Base-by-base conservation (phyloP, 1,140 invertebrate genomes). In the Pectinophora gossypiella region DNA sequence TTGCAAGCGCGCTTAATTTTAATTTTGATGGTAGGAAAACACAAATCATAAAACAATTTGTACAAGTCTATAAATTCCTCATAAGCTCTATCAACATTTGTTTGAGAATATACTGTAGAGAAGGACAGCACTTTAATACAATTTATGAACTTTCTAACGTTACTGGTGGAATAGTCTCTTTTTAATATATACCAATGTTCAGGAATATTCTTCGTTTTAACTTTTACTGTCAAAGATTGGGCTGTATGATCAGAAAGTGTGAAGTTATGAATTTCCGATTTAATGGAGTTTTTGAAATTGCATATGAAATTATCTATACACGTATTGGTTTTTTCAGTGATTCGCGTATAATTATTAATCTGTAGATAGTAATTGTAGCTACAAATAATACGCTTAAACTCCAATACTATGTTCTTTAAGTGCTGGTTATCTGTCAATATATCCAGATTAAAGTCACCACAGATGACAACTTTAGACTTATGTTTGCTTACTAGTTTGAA, bases 21-120 rank as follows among this genome's bases (percentile, higher is more conserved):
- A 5, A 19, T 43, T 19, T 43, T 43, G 2, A 43, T 19, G 7
- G 16, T 19, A 43, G 40, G 19, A 19, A 43, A 43, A 19, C 40
- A 43, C 19, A 43, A 19, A n/a, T 43, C 40, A 19, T 18, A 43
- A 43, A 43, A 18, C 19, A 43, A 43, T 19, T 43, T 18, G n/a
- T 19, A 43, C 15, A 43, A 19, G 5, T 19, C 18, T 5, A 43
- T 19, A 19, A 43, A 43, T 19, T 19, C 7, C 4, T 19, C 13
- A 19, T 43, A 43, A 9, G 16, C 19, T 19, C 6, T 43, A 19
- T 43, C 19, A 43, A 19, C 40, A 19, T 43, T 43, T 19, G 40
- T 7, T 19, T 43, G 13, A 13, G 35, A 3, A 19, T 43, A 43
- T 9, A 43, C 40, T 43, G 4, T 13, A 19, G 3, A 9, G 19